A percentile compares a stretch with the other conserved stretches of the same genome.
phyloP scores from a whole-genome alignment of 2,888 invertebrate species.

The Orthosia gothica region DNA sequence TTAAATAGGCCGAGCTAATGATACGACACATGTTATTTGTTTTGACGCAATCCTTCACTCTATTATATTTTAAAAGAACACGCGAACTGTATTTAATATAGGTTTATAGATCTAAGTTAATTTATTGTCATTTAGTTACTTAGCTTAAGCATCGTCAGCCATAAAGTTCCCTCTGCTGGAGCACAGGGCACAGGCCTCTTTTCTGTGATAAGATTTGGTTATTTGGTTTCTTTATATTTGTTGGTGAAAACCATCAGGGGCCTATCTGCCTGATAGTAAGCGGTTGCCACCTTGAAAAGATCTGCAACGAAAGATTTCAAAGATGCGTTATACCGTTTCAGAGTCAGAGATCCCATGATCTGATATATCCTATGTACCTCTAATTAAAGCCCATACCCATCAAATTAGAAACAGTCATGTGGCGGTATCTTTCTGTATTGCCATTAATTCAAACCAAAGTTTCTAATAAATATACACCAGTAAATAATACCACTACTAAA shows the following conservation, averaged over 20 bases:
- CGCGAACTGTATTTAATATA: conserved; percentile 11
- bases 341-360: neutral
- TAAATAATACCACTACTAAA: neutral
- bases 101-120: neutral
- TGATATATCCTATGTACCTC: neutral
- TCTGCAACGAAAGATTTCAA: neutral
- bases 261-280: no score
- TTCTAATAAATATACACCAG: neutral
- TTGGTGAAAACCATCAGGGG: neutral
- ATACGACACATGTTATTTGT: conserved; percentile 62
- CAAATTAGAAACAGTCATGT: neutral
- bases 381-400: neutral
- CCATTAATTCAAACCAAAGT: neutral
- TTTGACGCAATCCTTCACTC: conserved; percentile 49
- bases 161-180: no score
- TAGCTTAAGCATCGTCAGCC: no score
- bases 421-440: neutral
- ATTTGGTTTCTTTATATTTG: neutral
- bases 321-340: neutral
- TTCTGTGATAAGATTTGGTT: no score
- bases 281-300: neutral
- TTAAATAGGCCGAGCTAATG: conserved; percentile 62
- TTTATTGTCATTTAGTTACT: neutral
- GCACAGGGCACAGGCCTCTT: no score
- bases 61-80: conserved; percentile 36